These are phyloP conservation scores for Cyclopterus lumpus DNA, from an alignment of 2,797 vertebrate species.

Conservation along the genomic window DNA sequence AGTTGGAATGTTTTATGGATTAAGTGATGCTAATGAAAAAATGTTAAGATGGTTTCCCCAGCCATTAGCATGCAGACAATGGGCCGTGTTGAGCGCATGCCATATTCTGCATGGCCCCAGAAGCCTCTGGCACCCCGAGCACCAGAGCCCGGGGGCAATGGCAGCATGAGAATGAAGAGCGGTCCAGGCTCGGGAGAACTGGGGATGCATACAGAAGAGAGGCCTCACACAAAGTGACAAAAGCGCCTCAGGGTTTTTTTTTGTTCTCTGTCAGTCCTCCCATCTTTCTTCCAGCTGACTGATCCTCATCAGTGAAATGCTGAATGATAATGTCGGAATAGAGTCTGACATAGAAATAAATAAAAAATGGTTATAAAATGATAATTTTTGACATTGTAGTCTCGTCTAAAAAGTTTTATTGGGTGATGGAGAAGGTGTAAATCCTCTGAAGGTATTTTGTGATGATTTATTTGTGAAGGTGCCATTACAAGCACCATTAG, in stretches of 20 bases:
- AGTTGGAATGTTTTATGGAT: constrained; percentile 67
- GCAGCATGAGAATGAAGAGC: constrained; percentile 83
- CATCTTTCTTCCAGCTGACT: constrained; percentile 74
- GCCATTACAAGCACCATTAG: neutral
- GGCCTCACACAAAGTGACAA: constrained; percentile 83
- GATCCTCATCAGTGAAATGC: constrained; percentile 67
- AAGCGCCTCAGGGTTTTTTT: constrained; percentile 78
- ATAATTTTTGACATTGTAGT: constrained; percentile 17
- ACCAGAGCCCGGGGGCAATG: constrained; percentile 82
- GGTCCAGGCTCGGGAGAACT: constrained; percentile 71
- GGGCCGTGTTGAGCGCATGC: constrained; percentile 73
- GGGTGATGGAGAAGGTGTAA: neutral
- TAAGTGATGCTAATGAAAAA: constrained; percentile 72
- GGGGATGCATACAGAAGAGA: constrained; percentile 86
- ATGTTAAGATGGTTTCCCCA: constrained; percentile 66
- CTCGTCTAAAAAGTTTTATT: neutral
- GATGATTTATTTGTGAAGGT: neutral
- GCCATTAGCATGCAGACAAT: constrained; percentile 85
- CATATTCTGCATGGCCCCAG: constrained; percentile 79
- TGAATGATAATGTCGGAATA: constrained; percentile 50
- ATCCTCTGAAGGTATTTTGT: neutral
- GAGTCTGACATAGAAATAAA: constrained; percentile 34
- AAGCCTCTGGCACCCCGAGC: constrained; percentile 80
- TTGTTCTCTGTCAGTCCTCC: constrained; percentile 63
- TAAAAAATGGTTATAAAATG: constrained; percentile 19